These are phyloP conservation scores for Eurosta solidaginis DNA, from an alignment of 1,140 invertebrate species.

Conservation along the genomic window DNA sequence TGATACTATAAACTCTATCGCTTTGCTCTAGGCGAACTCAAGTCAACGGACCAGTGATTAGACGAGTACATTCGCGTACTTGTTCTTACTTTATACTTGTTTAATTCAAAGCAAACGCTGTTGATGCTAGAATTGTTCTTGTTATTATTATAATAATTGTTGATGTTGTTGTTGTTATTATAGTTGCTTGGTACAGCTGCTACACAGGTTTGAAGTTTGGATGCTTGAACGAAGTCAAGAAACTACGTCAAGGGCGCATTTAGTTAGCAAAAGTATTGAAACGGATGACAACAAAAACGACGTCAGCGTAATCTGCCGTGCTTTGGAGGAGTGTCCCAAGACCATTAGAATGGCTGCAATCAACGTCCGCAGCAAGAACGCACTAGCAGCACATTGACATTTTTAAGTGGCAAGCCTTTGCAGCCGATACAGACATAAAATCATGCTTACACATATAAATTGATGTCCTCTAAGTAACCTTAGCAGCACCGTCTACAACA, in stretches of 20 bases:
- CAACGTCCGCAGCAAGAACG: neutral
- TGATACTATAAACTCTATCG: neutral
- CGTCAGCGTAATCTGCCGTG: too few relatives aligned
- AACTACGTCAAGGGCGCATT: constrained; percentile 14
- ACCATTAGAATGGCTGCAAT: constrained; percentile 21
- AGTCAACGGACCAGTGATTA: neutral
- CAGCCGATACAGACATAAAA: neutral
- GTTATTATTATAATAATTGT: too few relatives aligned
- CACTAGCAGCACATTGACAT: neutral
- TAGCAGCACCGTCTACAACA: neutral
- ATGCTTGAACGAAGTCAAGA: constrained; percentile 14
- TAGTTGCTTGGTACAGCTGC: neutral
- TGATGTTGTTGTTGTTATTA: neutral
- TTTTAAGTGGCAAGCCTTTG: constrained; percentile 4
- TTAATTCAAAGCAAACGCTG: neutral
- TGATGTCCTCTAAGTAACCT: neutral
- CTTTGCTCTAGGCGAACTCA: neutral
- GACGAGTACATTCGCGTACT: too few relatives aligned
- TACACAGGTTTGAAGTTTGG: constrained; percentile 12
- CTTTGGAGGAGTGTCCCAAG: constrained; percentile 15
- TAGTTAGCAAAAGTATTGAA: neutral
- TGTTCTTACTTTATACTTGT: neutral
- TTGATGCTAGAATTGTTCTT: too few relatives aligned
- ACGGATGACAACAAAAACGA: neutral
- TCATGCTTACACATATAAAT: neutral